Evolutionary conservation across 2,113 vertebrate species (phyloP).

Genomic region (Carettochelys insculpta): DNA sequence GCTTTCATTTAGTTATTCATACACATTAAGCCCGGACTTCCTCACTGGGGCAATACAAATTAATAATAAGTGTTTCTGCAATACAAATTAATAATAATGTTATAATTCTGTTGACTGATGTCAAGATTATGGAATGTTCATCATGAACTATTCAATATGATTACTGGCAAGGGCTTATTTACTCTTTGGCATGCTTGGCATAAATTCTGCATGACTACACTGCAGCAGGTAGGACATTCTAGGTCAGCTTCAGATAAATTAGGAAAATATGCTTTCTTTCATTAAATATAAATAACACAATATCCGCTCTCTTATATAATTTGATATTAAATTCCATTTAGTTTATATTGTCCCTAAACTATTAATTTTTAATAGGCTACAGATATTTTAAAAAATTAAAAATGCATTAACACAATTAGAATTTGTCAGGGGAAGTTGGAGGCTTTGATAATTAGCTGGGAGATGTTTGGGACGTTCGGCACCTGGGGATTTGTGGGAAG

Average conservation of each 20-base stretch:
- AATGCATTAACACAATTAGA: constrained; percentile 45
- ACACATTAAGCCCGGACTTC: background rate
- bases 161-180: constrained; percentile 53
- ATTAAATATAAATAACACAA: constrained; percentile 44
- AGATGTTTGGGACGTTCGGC: background rate
- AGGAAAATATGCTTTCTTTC: constrained; percentile 24
- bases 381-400: constrained; percentile 3
- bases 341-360: background rate
- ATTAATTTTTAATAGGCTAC: background rate
- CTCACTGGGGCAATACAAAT: background rate
- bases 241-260: constrained; percentile 9
- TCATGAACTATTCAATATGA: background rate
- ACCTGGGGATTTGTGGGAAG: background rate
- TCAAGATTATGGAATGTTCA: background rate
- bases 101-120: constrained; percentile 1
- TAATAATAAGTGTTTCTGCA: background rate
- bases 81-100: background rate
- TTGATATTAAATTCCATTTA: constrained; percentile 20
- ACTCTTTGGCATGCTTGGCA: constrained; percentile 42
- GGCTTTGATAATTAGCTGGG: constrained; percentile 1
- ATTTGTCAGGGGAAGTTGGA: constrained; percentile 13
- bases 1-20: background rate
- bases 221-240: background rate
- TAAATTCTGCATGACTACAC: constrained; percentile 42
- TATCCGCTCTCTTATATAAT: constrained; percentile 18